Evolutionary conservation across 2,888 invertebrate genomes (phyloP).

Genomic region (Conistra vaccinii): DNA sequence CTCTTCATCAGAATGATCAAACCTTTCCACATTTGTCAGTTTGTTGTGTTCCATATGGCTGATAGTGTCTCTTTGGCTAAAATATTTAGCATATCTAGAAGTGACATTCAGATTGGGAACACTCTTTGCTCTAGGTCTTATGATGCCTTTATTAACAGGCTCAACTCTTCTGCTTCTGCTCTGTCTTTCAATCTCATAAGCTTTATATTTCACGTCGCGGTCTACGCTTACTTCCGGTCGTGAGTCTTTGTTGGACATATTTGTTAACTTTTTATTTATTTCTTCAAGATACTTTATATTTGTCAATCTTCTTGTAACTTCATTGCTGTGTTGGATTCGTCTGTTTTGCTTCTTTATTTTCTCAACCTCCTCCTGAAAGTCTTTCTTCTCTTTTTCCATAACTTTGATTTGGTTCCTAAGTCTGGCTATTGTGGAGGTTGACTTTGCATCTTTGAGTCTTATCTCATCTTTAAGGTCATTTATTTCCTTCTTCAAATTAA

Average conservation of each 20-base stretch:
- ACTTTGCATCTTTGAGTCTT: constrained; percentile 93
- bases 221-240: constrained; percentile 76
- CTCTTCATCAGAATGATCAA: constrained; percentile 56
- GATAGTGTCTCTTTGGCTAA: constrained; percentile 84
- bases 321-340: constrained; percentile 91
- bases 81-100: constrained; percentile 89
- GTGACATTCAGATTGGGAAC: constrained; percentile 88
- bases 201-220: constrained; percentile 82
- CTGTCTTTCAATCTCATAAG: constrained; percentile 85
- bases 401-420: constrained; percentile 94
- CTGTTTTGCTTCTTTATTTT: constrained; percentile 92
- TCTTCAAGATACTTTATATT: constrained; percentile 94
- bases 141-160: constrained; percentile 63
- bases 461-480: constrained; percentile 92
- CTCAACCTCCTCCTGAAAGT: constrained; percentile 92
- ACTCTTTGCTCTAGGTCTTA: constrained; percentile 86
- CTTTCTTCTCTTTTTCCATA: constrained; percentile 93
- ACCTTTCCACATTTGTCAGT: constrained; percentile 65
- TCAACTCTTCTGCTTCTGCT: constrained; percentile 77
- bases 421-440: constrained; percentile 93
- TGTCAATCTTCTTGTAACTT: constrained; percentile 89
- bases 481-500: constrained; percentile 92
- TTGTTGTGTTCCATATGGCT: constrained; percentile 79
- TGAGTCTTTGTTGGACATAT: constrained; percentile 79
- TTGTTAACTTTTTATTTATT: constrained; percentile 91